These are phyloP conservation scores for Atrichornis clamosus DNA, from an alignment of 2,113 vertebrate genomes.

Conservation along the genomic window DNA sequence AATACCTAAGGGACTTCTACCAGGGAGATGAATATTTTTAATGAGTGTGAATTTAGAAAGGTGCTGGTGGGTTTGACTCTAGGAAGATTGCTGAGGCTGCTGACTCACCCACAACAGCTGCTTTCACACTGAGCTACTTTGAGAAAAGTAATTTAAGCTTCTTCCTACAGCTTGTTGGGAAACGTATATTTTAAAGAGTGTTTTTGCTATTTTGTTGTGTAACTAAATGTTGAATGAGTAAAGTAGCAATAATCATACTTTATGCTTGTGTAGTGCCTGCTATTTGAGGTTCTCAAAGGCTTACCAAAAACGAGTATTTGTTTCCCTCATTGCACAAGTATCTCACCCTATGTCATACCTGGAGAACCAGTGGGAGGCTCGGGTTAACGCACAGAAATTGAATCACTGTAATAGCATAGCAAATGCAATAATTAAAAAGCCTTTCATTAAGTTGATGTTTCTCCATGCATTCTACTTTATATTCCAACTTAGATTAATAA, in stretches of 20 bases:
- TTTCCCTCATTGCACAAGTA: not conserved
- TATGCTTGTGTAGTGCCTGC: not conserved
- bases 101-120: slow-evolving; percentile 40
- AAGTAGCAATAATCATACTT: slow-evolving; percentile 21
- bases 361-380: not conserved
- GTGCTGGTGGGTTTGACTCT: not conserved
- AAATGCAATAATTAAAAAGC: not conserved
- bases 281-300: not conserved
- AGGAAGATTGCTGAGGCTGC: not conserved
- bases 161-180: not conserved
- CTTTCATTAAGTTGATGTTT: not conserved
- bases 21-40: slow-evolving; percentile 12
- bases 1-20: slow-evolving; percentile 28
- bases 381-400: not conserved
- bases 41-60: slow-evolving; percentile 21
- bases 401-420: not conserved
- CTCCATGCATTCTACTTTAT: not conserved
- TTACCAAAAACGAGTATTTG: not conserved
- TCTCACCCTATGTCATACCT: not conserved
- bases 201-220: slow-evolving; percentile 31
- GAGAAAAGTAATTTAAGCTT: slow-evolving; percentile 49
- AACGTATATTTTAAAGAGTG: not conserved
- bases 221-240: not conserved
- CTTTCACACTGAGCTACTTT: slow-evolving; percentile 22
- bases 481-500: not conserved